phyloP scores from a whole-genome alignment of 2,888 invertebrate genomes.

The Oegoconia quadripuncta region DNA sequence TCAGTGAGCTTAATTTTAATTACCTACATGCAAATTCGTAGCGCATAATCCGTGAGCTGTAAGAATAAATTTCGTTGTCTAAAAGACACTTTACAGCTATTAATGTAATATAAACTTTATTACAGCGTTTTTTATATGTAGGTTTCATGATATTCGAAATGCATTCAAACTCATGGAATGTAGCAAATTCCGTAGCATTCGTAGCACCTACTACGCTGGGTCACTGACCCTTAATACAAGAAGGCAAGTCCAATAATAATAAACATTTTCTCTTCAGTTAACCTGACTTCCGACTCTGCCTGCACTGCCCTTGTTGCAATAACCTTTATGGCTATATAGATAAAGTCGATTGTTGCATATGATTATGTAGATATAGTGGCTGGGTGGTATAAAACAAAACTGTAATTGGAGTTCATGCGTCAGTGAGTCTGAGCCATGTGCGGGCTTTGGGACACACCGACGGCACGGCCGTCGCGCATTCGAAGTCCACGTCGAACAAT shows the following conservation, averaged over 20 bases:
- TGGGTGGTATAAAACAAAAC: conserved; percentile 28
- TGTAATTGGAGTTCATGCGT: conserved; percentile 48
- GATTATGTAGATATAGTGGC: conserved; percentile 11
- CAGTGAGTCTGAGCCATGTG: conserved; percentile 31
- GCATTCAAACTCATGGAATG: background rate
- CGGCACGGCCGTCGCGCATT: conserved; percentile 16
- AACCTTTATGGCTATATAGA: conserved; percentile 16
- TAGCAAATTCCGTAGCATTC: conserved; percentile 1
- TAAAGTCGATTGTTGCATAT: conserved; percentile 24
- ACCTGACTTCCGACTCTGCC: conserved; percentile 15
- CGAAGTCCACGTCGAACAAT: too few relatives aligned
- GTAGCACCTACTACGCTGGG: conserved; percentile 18
- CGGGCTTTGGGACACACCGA: conserved; percentile 14
- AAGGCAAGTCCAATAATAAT: conserved; percentile 34
- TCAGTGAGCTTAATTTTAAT: too few relatives aligned
- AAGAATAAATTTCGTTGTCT: too few relatives aligned
- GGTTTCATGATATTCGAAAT: too few relatives aligned
- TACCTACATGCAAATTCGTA: too few relatives aligned
- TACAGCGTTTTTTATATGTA: too few relatives aligned
- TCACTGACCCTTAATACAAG: conserved; percentile 31
- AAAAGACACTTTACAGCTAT: too few relatives aligned
- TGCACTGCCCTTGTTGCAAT: background rate
- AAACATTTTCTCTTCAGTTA: conserved; percentile 32
- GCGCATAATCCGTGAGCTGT: too few relatives aligned
- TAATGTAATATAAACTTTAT: too few relatives aligned